A percentile compares a stretch with the other conserved stretches of the same genome.
phyloP scores from a whole-genome alignment of 1,140 invertebrate species.

The Drosophila pseudoananassae region DNA sequence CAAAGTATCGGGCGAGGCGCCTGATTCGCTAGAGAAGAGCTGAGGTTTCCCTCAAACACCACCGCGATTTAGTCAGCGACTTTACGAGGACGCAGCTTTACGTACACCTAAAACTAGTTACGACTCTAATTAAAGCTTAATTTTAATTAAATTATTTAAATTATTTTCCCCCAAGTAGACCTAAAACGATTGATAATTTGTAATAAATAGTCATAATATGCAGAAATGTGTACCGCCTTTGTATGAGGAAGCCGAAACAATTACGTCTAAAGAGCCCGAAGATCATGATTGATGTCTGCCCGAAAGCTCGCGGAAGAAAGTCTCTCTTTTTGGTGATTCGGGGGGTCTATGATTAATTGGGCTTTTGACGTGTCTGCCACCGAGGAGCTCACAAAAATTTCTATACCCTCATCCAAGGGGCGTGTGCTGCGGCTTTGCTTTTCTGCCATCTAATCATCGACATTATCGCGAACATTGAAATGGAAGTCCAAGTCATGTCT shows the following conservation, averaged over 20 bases:
- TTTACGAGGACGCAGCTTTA: constrained; percentile 70
- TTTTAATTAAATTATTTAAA: constrained; percentile 73
- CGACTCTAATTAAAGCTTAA: constrained; percentile 19
- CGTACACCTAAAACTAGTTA: constrained; percentile 58
- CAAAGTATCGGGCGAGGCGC: constrained; percentile 67
- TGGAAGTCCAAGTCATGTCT: constrained; percentile 68
- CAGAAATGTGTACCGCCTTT: constrained; percentile 15
- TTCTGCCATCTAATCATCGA: constrained; percentile 72
- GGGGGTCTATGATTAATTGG: constrained; percentile 71
- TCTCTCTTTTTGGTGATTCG: constrained; percentile 23
- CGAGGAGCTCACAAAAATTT: constrained; percentile 40
- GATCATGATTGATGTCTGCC: constrained; percentile 51
- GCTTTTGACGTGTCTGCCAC: constrained; percentile 65
- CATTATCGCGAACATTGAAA: constrained; percentile 77
- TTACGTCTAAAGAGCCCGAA: constrained; percentile 35
- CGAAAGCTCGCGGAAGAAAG: constrained; percentile 53
- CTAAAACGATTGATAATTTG: constrained; percentile 45
- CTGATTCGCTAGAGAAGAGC: constrained; percentile 53
- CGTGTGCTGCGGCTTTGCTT: constrained; percentile 60
- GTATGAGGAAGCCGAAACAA: constrained; percentile 51
- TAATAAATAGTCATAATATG: constrained; percentile 44
- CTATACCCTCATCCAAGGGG: constrained; percentile 54
- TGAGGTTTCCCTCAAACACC: constrained; percentile 39
- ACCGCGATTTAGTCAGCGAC: constrained; percentile 75
- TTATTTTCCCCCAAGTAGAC: constrained; percentile 64